phyloP scores from a whole-genome alignment of 1,140 invertebrate species.

The Batillaria attramentaria region DNA sequence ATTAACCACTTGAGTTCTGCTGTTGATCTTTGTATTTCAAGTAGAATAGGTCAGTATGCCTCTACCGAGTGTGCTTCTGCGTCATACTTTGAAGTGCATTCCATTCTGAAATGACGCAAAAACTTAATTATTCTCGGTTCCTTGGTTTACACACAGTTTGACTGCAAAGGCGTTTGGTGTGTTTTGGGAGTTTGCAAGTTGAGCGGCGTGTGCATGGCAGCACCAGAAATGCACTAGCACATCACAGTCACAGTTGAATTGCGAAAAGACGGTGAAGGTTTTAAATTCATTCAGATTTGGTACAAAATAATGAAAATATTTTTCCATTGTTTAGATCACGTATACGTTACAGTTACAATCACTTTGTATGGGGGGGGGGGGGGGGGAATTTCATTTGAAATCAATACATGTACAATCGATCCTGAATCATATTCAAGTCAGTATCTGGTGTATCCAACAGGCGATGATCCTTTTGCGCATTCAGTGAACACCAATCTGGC shows the following conservation, averaged over 20 bases:
- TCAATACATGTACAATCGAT: neutral
- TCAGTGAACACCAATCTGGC: no score
- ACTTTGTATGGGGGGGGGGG: neutral
- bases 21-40: neutral
- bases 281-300: no score
- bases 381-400: neutral
- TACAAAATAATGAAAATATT: no score
- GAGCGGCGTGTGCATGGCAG: no score
- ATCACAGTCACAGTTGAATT: no score
- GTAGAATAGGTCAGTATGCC: neutral
- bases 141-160: no score
- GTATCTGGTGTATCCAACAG: neutral
- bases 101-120: neutral
- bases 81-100: neutral
- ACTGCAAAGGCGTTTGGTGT: no score
- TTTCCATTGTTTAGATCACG: neutral
- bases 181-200: no score
- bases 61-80: no score
- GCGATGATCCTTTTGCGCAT: no score
- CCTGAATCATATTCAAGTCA: neutral
- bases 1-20: neutral
- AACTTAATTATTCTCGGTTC: neutral
- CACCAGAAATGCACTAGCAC: no score
- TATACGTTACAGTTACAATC: neutral
- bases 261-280: no score